A percentile compares a stretch with the other conserved stretches of the same genome.
phyloP scores from a whole-genome alignment of 2,113 vertebrate genomes.

The Pristiophorus japonicus region DNA sequence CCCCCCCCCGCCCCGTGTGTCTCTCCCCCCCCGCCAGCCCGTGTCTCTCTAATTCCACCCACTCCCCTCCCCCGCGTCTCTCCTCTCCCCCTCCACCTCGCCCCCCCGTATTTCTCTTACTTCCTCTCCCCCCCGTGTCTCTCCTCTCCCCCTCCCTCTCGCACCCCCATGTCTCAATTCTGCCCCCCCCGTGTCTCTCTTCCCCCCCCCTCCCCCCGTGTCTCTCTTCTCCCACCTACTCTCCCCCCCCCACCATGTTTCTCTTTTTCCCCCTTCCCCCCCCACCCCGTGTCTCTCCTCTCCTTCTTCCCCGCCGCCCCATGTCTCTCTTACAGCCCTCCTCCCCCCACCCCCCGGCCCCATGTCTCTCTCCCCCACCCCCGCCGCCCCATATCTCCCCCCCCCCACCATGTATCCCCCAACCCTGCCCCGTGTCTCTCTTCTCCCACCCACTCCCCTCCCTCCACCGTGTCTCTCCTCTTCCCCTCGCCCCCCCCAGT shows the following conservation, averaged over 20 bases:
- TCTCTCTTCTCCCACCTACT: too few relatives aligned
- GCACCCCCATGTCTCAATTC: not conserved
- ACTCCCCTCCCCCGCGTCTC: not conserved
- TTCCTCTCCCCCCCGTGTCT: not conserved
- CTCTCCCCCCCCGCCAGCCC: not conserved
- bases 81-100: not conserved
- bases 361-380: not conserved
- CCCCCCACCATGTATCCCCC: too few relatives aligned
- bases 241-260: not conserved
- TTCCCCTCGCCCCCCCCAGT: not conserved
- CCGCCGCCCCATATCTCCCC: too few relatives aligned
- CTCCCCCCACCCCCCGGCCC: not conserved
- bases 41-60: not conserved
- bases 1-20: not conserved
- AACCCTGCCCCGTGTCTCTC: fast-evolving
- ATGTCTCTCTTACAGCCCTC: not conserved
- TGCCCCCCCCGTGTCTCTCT: not conserved
- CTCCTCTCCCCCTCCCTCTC: not conserved
- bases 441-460: not conserved
- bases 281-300: constrained; percentile 42
- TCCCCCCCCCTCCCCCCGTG: not conserved
- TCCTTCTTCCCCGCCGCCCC: constrained; percentile 18
- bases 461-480: not conserved
- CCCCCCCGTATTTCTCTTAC: not conserved
- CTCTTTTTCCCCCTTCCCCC: constrained; percentile 34